phyloP scores from a whole-genome alignment of 2,888 invertebrate genomes.

The Tuberolachnus salignus region DNA sequence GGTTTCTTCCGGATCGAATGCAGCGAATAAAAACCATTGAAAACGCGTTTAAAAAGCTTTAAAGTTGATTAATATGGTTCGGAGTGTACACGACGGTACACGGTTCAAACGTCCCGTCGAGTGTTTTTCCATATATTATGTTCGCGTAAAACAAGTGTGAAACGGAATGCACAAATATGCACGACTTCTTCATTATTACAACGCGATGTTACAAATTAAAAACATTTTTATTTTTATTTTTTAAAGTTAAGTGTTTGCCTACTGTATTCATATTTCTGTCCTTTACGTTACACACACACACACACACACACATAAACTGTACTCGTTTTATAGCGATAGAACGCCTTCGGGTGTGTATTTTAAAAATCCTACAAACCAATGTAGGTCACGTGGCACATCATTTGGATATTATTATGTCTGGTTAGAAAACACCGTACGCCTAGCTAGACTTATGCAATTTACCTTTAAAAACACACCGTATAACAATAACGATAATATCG shows the following conservation, averaged over 20 bases:
- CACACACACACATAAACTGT: background rate
- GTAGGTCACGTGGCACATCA: background rate
- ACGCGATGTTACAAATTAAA: no score
- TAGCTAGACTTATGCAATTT: background rate
- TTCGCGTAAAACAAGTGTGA: background rate
- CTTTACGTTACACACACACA: background rate
- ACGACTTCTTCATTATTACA: no score
- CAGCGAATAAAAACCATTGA: no score
- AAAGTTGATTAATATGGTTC: background rate
- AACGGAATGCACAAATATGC: background rate
- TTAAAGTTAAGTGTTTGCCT: background rate
- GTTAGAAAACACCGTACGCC: background rate
- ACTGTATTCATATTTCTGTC: background rate
- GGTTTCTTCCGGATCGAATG: no score
- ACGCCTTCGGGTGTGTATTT: no score
- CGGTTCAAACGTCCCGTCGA: background rate
- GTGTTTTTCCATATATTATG: background rate
- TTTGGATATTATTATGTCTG: constrained; percentile 21
- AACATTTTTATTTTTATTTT: background rate
- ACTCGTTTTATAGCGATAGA: background rate
- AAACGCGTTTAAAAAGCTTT: background rate
- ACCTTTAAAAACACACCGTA: background rate
- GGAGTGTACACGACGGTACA: background rate
- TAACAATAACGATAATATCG: background rate
- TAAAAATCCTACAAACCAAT: background rate